Evolutionary conservation across 2,797 vertebrate species (phyloP).

Genomic region (Mormyrops attenuatus): DNA sequence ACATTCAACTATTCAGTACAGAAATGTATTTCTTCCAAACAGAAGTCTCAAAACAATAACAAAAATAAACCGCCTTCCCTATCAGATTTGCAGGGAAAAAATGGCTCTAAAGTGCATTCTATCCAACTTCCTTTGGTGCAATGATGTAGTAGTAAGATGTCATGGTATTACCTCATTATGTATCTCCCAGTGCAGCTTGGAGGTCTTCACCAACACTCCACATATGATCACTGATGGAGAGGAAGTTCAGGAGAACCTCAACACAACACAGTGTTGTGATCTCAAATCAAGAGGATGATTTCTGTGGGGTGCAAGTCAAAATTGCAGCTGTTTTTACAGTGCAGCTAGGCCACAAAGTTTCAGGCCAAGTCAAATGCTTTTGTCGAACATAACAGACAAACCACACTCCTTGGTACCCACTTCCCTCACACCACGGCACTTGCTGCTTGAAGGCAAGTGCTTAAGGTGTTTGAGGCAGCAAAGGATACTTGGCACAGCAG

Average conservation of each 20-base stretch:
- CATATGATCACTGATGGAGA: slow-evolving; percentile 68
- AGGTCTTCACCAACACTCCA: slow-evolving; percentile 58
- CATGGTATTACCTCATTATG: slow-evolving; percentile 65
- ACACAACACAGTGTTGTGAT: not conserved
- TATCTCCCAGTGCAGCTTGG: slow-evolving; percentile 62
- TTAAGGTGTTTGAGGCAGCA: slow-evolving; percentile 21
- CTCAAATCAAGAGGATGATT: not conserved
- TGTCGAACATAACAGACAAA: not conserved
- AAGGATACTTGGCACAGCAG: slow-evolving; percentile 89
- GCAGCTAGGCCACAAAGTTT: not conserved
- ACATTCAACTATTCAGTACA: not conserved
- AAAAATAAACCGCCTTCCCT: not conserved
- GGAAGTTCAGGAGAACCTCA: slow-evolving; percentile 34
- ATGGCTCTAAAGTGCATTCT: not conserved
- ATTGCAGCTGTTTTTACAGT: not conserved
- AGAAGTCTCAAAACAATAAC: not conserved
- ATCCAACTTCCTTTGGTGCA: not conserved
- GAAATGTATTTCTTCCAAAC: not conserved
- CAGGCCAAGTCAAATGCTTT: not conserved
- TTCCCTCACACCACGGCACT: not conserved
- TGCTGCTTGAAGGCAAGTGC: not conserved
- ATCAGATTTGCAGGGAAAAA: not conserved
- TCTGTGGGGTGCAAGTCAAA: not conserved
- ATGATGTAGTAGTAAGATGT: not conserved
- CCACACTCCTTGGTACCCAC: not conserved